Evolutionary conservation across 2,888 invertebrate species (phyloP), one percentile per base, ranked within the genome.

Genomic region (Dryococelus australis): DNA sequence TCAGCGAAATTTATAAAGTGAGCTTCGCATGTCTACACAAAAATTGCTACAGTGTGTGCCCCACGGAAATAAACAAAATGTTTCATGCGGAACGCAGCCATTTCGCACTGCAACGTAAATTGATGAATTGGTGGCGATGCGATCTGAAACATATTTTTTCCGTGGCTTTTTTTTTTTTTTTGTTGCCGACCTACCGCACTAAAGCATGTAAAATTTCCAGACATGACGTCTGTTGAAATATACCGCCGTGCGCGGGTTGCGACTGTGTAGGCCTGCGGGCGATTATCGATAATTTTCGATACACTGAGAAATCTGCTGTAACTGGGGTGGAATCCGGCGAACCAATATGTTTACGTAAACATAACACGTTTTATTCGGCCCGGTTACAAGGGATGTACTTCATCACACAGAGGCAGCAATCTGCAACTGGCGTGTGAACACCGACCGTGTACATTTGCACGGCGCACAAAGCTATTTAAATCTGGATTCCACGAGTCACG

Each of bases 261-360:
- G n/a, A 20, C 65, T 24, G 65, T 65, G 65, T 65, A 65, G 65
- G 24, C 65, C 65, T n/a, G 65, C 65, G 65, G 20, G 51, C 20
- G 65, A 65, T 65, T 65, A 65, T 65, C 65, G 65, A 16, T 65
- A 65, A 65, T 65, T 65, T 65, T 65, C 65, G 65, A 65, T 65
- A 65, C 24, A 65, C 65, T 65, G 65, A 65, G 65, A 65, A 65
- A 65, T 24, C 65, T 20, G 65, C 65, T 65, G 65, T 65, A 65
- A 16, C 65, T n/a, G 65, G 24, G 65, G 65, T 65, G 65, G 65
- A 12, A 65, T 12, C 65, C n/a, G 65, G 65, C n/a, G 24, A 65
- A 65, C 65, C 65, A 24, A 10, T 65, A 6, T 65, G 65, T 65
- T 65, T 65, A 65, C 65, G 65, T 20, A 65, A 65, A 65, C 65